Conservation (phyloP, 2,797 vertebrate species). For the Vireo griseus region DNA sequence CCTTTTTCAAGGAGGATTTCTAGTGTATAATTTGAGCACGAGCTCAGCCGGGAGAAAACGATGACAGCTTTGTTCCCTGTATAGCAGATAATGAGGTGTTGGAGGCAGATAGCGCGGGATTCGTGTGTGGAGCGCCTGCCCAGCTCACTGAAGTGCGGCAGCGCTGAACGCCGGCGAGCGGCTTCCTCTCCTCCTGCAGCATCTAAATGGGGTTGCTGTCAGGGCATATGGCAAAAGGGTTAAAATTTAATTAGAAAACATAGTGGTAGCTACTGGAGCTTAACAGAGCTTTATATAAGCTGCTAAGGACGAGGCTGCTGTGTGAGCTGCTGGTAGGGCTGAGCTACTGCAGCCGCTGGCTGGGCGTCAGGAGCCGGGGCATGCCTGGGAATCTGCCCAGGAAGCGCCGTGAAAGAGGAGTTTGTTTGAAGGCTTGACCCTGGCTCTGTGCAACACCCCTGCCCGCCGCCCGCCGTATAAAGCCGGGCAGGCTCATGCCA, state of each 20-base stretch:
- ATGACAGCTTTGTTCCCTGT: background rate
- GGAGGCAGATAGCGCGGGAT: background rate
- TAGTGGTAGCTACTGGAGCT: constrained; percentile 55
- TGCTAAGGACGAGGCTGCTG: constrained; percentile 67
- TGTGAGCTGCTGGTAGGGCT: constrained; percentile 66
- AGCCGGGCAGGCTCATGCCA: constrained; percentile 3
- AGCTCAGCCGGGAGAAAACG: background rate
- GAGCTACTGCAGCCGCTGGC: constrained; percentile 78
- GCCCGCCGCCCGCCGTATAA: background rate
- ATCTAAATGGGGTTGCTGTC: background rate
- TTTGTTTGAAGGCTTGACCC: constrained; percentile 71
- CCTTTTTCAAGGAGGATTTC: background rate
- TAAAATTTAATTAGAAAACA: constrained; percentile 61
- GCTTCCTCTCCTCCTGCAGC: background rate
- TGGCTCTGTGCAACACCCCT: constrained; percentile 40
- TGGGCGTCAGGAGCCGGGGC: constrained; percentile 72
- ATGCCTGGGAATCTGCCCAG: constrained; percentile 82
- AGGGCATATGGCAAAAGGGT: constrained; percentile 31
- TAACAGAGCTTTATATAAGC: constrained; percentile 68
- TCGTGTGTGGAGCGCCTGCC: background rate
- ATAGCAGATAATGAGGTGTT: background rate
- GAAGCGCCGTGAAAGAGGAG: constrained; percentile 73
- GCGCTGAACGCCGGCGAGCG: background rate
- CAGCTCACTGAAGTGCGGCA: background rate
- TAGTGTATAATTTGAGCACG: background rate